phyloP scores from a whole-genome alignment of 1,140 invertebrate genomes.

The Orussus abietinus region DNA sequence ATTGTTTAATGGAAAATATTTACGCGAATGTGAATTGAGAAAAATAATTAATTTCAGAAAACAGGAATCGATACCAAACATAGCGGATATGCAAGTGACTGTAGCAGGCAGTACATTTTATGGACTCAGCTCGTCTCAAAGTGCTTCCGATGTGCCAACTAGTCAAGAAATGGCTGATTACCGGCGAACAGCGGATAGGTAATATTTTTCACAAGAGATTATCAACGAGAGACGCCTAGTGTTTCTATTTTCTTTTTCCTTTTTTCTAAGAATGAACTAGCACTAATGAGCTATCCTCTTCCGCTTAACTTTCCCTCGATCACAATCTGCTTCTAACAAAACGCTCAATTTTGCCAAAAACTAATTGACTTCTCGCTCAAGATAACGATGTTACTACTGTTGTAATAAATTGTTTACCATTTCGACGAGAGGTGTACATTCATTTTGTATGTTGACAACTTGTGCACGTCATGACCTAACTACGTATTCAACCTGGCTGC shows the following conservation, averaged over 20 bases:
- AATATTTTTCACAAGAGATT: no score
- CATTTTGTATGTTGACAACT: slow-evolving; percentile 10
- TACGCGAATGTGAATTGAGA: no score
- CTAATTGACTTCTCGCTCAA: no score
- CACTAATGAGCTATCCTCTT: no score
- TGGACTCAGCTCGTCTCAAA: slow-evolving; percentile 36
- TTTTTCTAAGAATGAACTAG: no score
- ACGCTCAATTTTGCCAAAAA: no score
- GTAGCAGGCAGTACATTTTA: slow-evolving; percentile 46
- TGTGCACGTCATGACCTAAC: slow-evolving; percentile 9
- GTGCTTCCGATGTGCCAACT: slow-evolving; percentile 32
- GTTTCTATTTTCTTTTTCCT: no score
- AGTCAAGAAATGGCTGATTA: slow-evolving; percentile 42
- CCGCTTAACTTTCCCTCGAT: no score
- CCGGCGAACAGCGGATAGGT: slow-evolving; percentile 37
- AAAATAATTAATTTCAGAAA: slow-evolving; percentile 24
- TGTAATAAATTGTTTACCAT: slow-evolving; percentile 9
- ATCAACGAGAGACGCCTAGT: no score
- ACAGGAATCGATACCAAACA: slow-evolving; percentile 27
- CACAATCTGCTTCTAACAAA: no score
- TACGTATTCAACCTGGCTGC: no score
- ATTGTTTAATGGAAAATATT: no score
- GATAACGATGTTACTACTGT: slow-evolving; percentile 8
- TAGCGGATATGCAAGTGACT: slow-evolving; percentile 38
- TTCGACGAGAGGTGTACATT: slow-evolving; percentile 9